These are phyloP conservation scores for Phrynocephalus vlangalii DNA, from an alignment of 2,797 vertebrate species.

Conservation along the genomic window DNA sequence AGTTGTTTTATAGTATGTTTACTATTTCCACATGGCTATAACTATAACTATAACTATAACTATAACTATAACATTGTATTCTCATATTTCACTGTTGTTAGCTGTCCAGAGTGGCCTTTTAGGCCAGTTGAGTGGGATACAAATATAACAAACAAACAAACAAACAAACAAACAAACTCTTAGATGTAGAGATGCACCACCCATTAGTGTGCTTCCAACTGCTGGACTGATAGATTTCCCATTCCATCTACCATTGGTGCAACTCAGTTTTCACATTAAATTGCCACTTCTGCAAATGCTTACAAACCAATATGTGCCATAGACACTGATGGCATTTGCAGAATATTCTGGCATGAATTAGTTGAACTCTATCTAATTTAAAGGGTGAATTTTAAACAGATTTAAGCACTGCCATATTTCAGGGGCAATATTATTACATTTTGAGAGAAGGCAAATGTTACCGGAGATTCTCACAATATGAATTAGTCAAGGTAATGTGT, in stretches of 20 bases:
- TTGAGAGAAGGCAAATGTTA: background rate
- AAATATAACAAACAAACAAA: too few relatives aligned
- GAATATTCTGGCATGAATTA: background rate
- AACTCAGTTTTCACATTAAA: background rate
- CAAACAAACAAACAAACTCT: too few relatives aligned
- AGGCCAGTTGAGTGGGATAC: too few relatives aligned
- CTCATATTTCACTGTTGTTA: too few relatives aligned
- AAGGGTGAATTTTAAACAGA: background rate
- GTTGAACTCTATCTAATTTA: background rate
- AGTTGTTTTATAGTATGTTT: background rate
- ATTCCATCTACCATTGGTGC: background rate
- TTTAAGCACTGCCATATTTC: background rate
- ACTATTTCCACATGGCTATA: background rate
- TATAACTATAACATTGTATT: background rate
- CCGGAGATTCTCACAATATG: background rate
- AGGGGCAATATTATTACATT: background rate
- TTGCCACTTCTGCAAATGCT: background rate
- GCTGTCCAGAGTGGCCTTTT: too few relatives aligned
- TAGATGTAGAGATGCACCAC: background rate
- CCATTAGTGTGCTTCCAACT: background rate
- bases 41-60: too few relatives aligned
- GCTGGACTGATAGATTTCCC: background rate
- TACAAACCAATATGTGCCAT: background rate
- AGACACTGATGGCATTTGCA: background rate
- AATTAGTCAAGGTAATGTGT: background rate